phyloP scores from a whole-genome alignment of 2,113 vertebrate species.

The Osmerus eperlanus region DNA sequence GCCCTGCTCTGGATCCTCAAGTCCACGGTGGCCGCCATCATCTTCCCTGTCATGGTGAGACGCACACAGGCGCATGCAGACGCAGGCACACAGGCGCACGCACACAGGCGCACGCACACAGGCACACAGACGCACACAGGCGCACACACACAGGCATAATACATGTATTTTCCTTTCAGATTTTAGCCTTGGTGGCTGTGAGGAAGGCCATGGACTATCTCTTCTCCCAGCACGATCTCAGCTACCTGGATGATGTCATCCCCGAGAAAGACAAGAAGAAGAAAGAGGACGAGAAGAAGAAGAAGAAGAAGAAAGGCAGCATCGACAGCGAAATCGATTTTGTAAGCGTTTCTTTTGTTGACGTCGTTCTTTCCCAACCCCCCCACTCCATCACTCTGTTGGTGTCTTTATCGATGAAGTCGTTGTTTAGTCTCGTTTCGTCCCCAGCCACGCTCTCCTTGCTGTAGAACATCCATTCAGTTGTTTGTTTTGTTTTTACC shows the following conservation, averaged over 20 bases:
- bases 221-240: conserved; percentile 95
- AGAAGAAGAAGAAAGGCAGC: conserved; percentile 95
- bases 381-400: background rate
- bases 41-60: conserved; percentile 97
- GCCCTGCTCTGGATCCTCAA: conserved; percentile 97
- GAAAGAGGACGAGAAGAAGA: conserved; percentile 98
- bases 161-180: conserved; percentile 64
- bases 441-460: background rate
- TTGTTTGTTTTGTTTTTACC: too few relatives aligned
- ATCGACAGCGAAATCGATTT: conserved; percentile 93
- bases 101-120: background rate
- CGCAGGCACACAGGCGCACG: background rate
- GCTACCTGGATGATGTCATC: conserved; percentile 97
- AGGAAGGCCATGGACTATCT: conserved; percentile 97
- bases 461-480: too few relatives aligned
- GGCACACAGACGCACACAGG: background rate
- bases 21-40: conserved; percentile 94
- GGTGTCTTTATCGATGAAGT: background rate
- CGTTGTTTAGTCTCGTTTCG: background rate
- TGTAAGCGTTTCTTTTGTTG: conserved; percentile 71
- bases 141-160: background rate
- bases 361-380: background rate
- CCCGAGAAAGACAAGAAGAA: conserved; percentile 99
- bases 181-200: conserved; percentile 91
- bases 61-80: background rate